Evolutionary conservation across 64 coral and sea anemone genomes (phyloP), one percentile per base, ranked within the genome.

Genomic region (Montipora foliosa): DNA sequence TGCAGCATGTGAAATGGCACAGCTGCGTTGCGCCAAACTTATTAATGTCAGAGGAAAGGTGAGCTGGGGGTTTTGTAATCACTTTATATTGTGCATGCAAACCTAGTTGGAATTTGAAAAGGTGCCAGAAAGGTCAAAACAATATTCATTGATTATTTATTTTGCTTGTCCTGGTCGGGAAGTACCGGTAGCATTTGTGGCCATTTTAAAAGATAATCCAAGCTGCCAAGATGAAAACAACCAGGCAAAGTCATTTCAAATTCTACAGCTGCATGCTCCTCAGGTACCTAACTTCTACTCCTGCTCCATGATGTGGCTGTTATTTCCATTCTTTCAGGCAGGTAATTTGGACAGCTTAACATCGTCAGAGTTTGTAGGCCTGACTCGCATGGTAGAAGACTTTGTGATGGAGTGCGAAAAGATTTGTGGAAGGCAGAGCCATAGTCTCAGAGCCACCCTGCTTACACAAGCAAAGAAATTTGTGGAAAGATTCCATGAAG

Each of bases 21-120:
- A 99, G 96, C 89, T 96, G 4, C 49, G 97, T 59, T 99, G 97
- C 87, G 97, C 95, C 14, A 99, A 99, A 87, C 89, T 99, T 67
- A 99, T 96, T 45, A 99, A 99, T 60, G 88, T 99, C n/a, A 94
- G 97, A 96, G 95, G 95, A 83, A 99, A 99, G 97, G 97, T 99
- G 44, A 29, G 80, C 4, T 13, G 10, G 1, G 8, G 37, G 14
- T 12, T 4, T 76, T 3, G 37, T 16, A 7, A 25, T 22, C 9
- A 2, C 16, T 73, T 24, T 73, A 5, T 24, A 22, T 44, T 10
- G 44, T 44, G 9, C 1, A 4, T 22, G 74, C 4, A 45, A 76
- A 8, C 62, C 16, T 67, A 4, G 11, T 8, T 67, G 16, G 16
- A 67, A 67, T 4, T 9, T 67, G 11, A 14, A 4, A 15, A 17